These are phyloP conservation scores for Asteroscopus sphinx DNA, from an alignment of 2,888 invertebrate species.

Conservation along the genomic window DNA sequence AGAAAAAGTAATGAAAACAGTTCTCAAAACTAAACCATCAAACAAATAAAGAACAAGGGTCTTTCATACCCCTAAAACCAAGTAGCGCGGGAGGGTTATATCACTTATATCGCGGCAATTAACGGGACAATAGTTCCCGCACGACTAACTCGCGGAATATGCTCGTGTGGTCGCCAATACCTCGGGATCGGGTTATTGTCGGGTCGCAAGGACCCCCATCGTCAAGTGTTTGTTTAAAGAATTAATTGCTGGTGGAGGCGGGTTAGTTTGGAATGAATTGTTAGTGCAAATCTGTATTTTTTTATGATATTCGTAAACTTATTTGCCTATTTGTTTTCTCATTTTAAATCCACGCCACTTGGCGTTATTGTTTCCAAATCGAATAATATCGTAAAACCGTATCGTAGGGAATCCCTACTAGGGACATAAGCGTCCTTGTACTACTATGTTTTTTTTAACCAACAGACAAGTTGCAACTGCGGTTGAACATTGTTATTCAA, in stretches of 20 bases:
- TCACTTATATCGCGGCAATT: conserved; percentile 62
- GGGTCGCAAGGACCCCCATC: conserved; percentile 35
- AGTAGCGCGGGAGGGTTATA: conserved; percentile 54
- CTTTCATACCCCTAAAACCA: conserved; percentile 39
- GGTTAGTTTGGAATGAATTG: conserved; percentile 6
- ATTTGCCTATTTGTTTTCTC: too few relatives aligned
- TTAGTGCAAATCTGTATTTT: too few relatives aligned
- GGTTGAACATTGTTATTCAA: too few relatives aligned
- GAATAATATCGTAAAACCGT: too few relatives aligned
- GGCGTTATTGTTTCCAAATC: too few relatives aligned
- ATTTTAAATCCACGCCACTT: too few relatives aligned
- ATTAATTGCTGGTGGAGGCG: conserved; percentile 39
- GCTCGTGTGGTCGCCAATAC: conserved; percentile 64
- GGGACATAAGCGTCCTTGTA: too few relatives aligned
- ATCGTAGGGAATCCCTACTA: too few relatives aligned
- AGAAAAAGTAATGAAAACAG: neutral
- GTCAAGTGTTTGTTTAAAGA: conserved; percentile 50
- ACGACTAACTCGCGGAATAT: conserved; percentile 69
- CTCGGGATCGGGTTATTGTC: conserved; percentile 46
- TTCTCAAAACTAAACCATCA: conserved; percentile 10
- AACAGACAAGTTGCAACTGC: too few relatives aligned
- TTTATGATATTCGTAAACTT: too few relatives aligned
- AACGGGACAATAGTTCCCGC: conserved; percentile 57
- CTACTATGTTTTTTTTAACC: too few relatives aligned
- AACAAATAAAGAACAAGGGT: conserved; percentile 32